Percentiles rank a stretch among this genome's conserved stretches.
Evolutionary conservation across 2,113 vertebrate species (phyloP).

Genomic region (Cochlearius cochlearius): DNA sequence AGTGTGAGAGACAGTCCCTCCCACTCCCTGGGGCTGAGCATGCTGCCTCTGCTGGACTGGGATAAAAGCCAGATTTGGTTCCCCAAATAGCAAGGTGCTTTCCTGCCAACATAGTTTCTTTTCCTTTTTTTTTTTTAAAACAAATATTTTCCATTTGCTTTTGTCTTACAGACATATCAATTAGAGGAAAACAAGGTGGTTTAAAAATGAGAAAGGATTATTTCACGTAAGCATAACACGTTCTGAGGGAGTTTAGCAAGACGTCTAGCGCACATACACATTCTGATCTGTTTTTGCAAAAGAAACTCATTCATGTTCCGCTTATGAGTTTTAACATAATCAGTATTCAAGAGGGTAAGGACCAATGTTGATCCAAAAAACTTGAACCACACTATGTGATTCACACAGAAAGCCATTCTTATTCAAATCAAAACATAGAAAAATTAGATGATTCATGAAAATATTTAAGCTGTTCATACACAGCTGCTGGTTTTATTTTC

Average conservation of each 20-base stretch:
- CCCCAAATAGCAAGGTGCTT: slow-evolving; percentile 59
- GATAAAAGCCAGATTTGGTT: slow-evolving; percentile 47
- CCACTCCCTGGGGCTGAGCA: slow-evolving; percentile 19
- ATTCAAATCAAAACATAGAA: background rate
- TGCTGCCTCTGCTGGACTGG: slow-evolving; percentile 23
- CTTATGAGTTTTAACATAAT: background rate
- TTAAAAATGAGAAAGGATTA: background rate
- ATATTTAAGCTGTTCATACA: background rate
- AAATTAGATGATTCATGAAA: background rate
- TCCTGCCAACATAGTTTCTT: slow-evolving; percentile 36
- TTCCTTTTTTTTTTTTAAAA: background rate
- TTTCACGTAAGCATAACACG: background rate
- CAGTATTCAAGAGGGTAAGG: background rate
- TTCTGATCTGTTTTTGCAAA: background rate
- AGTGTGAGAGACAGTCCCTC: slow-evolving; percentile 23
- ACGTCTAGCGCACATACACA: background rate
- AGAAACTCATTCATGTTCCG: background rate
- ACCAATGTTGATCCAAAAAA: background rate
- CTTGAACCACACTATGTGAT: background rate
- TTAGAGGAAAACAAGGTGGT: background rate
- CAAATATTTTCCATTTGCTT: slow-evolving; percentile 28
- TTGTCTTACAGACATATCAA: background rate
- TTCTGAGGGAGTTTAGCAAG: background rate
- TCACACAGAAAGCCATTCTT: background rate
- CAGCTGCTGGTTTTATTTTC: background rate